Evolutionary conservation across 2,888 invertebrate genomes (phyloP), one percentile per base, ranked within the genome.

Genomic region (Parnassius glacialis): DNA sequence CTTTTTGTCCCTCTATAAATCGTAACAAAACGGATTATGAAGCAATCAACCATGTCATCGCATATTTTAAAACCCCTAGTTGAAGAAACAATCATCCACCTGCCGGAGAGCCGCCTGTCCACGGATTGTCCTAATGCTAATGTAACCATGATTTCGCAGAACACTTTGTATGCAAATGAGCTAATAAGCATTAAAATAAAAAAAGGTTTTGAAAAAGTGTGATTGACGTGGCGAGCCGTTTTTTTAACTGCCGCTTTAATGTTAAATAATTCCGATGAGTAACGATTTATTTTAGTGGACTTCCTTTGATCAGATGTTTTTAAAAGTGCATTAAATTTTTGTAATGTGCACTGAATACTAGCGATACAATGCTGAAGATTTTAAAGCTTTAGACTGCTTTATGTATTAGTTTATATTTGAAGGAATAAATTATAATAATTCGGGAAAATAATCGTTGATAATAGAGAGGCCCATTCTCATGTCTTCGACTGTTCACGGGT

Each of bases 91-190:
- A 66, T 67, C 64, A 61, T 67, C 67, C 71, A 70, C 68, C 71
- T 70, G 74, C 70, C 69, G 52, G 56, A 57, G 55, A 62, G 63
- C 66, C 65, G 68, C 66, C 65, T 65, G 69, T 65, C 64, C 72
- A 70, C 70, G 74, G 74, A 74, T 73, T 72, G 68, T 70, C 70
- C 70, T 74, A 72, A 79, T 74, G 75, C 75, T 78, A 80, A 80
- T 80, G 72, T 70, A 72, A 72, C 76, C 75, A 74, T 72, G 70
- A 75, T 79, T 83, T 84, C 81, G 79, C 76, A 76, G 80, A 87
- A 84, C 85, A 83, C 81, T 85, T 83, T 86, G 82, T 87, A 87
- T 87, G 85, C 75, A 81, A 86, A 87, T 87, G 68, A 83, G 78
- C 68, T 81, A 80, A 78, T 79, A 81, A 78, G 77, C 76, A 78